Percentiles rank a stretch among this genome's conserved stretches.
Conservation (phyloP, 1,140 invertebrate species). For the Pseudomyrmex sp. region DNA sequence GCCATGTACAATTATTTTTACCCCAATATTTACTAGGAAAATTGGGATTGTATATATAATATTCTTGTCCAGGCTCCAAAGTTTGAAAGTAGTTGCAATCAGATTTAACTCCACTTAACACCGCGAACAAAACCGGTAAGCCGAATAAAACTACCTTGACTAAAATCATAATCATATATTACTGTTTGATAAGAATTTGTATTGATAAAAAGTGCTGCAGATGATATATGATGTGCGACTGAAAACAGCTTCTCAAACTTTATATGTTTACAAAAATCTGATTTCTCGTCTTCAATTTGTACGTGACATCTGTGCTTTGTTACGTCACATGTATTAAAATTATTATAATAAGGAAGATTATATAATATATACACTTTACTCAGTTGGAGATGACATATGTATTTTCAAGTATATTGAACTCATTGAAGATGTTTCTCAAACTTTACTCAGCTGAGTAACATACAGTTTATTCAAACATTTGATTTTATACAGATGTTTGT, state of each 20-base stretch:
- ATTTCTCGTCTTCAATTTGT: no score
- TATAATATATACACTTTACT: no score
- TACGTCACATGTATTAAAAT: no score
- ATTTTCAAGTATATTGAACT: background rate
- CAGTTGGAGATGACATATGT: background rate
- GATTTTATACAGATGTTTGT: no score
- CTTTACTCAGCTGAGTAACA: background rate
- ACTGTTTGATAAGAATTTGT: background rate
- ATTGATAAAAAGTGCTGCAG: background rate
- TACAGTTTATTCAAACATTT: background rate
- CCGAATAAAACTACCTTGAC: conserved; percentile 20
- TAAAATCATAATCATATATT: background rate
- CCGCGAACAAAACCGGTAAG: background rate
- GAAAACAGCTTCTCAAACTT: background rate
- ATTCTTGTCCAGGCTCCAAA: conserved; percentile 76
- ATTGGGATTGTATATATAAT: conserved; percentile 83
- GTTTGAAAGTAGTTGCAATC: conserved; percentile 72
- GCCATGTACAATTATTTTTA: conserved; percentile 84
- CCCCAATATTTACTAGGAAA: conserved; percentile 83
- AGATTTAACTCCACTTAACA: background rate
- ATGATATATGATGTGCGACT: background rate
- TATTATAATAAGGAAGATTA: no score
- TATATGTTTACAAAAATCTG: no score
- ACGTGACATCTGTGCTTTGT: no score
- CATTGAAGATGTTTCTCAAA: background rate